phyloP scores from a whole-genome alignment of 1,140 invertebrate species.

The Macrobrachium rosenbergii region DNA sequence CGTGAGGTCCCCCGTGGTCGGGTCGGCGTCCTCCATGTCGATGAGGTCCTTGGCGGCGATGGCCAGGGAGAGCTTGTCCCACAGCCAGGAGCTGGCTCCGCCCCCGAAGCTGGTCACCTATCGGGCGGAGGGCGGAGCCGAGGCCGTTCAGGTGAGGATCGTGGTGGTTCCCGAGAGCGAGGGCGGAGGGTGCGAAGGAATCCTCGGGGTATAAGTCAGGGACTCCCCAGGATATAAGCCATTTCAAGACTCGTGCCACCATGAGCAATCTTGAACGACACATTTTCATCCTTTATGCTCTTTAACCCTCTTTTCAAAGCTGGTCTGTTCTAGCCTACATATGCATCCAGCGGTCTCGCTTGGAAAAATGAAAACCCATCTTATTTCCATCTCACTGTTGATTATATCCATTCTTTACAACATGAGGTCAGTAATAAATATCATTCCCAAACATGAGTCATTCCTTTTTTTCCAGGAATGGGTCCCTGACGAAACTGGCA shows the following conservation, averaged over 20 bases:
- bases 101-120: slow-evolving; percentile 53
- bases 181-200: no score
- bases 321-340: no score
- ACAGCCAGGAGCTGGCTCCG: slow-evolving; percentile 46
- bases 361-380: no score
- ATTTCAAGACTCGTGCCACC: no score
- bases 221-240: no score
- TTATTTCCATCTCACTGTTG: no score
- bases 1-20: neutral
- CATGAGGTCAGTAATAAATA: neutral
- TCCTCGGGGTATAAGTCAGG: no score
- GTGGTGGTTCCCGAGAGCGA: neutral
- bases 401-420: no score
- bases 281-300: no score
- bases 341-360: no score
- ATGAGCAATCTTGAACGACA: no score
- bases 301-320: no score
- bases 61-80: slow-evolving; percentile 18
- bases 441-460: neutral
- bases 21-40: slow-evolving; percentile 14
- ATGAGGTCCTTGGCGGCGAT: slow-evolving; percentile 20
- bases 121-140: slow-evolving; percentile 40
- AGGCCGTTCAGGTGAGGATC: slow-evolving; percentile 53
- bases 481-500: slow-evolving; percentile 42
- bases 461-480: slow-evolving; percentile 27